A percentile compares a stretch with the other conserved stretches of the same genome.
These are phyloP conservation scores for Saguinus midas DNA, from an alignment of 2,113 vertebrate genomes.

Conservation along the genomic window DNA sequence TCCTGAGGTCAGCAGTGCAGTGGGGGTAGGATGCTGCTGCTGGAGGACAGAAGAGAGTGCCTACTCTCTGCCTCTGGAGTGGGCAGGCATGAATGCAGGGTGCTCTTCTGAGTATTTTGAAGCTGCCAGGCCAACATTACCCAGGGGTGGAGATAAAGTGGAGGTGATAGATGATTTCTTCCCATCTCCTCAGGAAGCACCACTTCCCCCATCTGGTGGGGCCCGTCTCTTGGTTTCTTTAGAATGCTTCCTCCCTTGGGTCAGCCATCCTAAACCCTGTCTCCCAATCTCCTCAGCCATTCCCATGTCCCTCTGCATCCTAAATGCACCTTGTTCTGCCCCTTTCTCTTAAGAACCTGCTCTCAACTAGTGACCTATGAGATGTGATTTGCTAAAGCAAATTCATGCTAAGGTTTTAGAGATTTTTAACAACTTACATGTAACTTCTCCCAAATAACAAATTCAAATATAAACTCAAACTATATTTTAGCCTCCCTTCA, in stretches of 20 bases:
- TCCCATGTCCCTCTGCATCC: too few relatives aligned
- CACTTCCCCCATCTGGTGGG: not conserved
- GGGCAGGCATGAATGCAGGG: rapidly evolving
- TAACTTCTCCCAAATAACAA: not conserved
- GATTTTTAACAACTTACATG: not conserved
- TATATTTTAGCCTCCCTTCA: not conserved
- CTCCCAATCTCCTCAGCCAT: not conserved
- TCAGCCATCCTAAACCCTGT: not conserved
- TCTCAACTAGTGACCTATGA: not conserved
- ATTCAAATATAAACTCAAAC: not conserved
- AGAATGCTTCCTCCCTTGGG: not conserved
- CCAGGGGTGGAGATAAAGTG: too few relatives aligned
- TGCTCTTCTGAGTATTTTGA: not conserved
- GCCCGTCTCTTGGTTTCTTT: not conserved
- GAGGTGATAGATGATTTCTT: not conserved
- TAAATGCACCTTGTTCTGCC: not conserved
- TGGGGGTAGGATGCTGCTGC: not conserved
- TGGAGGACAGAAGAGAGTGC: not conserved
- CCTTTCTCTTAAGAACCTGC: not conserved
- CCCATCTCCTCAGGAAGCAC: not conserved
- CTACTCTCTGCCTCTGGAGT: not conserved
- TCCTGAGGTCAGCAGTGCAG: not conserved
- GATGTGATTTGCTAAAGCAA: not conserved
- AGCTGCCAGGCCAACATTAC: not conserved
- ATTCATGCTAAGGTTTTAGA: not conserved